Conservation (phyloP, 1,140 invertebrate species). For the Drosophila tristis region DNA sequence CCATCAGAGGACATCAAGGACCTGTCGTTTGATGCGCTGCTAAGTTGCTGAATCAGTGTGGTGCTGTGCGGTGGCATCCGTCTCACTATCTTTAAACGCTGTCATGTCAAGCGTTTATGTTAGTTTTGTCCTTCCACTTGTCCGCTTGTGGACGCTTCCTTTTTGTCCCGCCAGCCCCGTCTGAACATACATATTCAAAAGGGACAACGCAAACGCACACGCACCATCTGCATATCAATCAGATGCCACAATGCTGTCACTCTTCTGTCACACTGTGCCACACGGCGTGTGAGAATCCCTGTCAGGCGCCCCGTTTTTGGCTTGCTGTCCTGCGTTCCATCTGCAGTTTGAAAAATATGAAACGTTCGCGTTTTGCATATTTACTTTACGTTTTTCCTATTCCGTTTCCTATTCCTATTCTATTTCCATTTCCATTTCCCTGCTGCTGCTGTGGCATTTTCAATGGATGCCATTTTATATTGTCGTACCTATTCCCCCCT, state of each 20-base stretch:
- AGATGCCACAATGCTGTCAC: constrained; percentile 68
- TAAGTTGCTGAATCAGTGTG: constrained; percentile 2
- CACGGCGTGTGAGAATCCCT: constrained; percentile 60
- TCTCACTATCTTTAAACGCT: constrained; percentile 46
- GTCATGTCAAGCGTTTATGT: constrained; percentile 44
- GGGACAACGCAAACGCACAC: constrained; percentile 27
- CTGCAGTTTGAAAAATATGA: constrained; percentile 65
- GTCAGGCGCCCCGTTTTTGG: constrained; percentile 13
- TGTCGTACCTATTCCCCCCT: not conserved
- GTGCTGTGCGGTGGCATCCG: constrained; percentile 33
- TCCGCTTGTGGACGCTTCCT: constrained; percentile 14
- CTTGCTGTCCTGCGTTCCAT: constrained; percentile 1
- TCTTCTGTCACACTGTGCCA: constrained; percentile 61
- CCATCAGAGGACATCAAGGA: constrained; percentile 10
- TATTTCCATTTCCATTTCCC: constrained; percentile 9
- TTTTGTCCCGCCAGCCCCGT: constrained; percentile 20
- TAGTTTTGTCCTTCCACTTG: constrained; percentile 28
- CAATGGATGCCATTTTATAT: constrained; percentile 20
- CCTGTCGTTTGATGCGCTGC: constrained; percentile 20
- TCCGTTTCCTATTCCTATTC: not conserved
- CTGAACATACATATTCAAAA: constrained; percentile 10
- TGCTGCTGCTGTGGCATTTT: constrained; percentile 9
- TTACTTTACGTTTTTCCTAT: constrained; percentile 54
- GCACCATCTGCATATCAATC: constrained; percentile 75
- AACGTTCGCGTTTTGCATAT: constrained; percentile 75